Evolutionary conservation across 2,113 vertebrate genomes (phyloP).

Genomic region (Oreochromis aureus): DNA sequence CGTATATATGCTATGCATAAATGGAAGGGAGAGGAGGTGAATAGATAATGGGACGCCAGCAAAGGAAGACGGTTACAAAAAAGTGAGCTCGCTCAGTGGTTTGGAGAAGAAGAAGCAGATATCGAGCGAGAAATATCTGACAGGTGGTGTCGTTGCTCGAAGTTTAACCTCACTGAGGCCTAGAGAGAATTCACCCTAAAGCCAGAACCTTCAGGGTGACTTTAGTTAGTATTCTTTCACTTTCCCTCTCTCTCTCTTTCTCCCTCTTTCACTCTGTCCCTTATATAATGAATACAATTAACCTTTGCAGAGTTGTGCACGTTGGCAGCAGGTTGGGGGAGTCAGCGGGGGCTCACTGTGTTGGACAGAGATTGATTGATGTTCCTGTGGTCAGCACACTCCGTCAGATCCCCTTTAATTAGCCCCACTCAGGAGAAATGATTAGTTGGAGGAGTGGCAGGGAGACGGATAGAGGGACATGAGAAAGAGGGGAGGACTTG

Average conservation of each 20-base stretch:
- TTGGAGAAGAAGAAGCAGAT: neutral
- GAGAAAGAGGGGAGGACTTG: neutral
- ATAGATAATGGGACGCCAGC: neutral
- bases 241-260: neutral
- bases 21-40: conserved; percentile 1
- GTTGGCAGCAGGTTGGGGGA: conserved; percentile 46
- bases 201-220: conserved; percentile 55
- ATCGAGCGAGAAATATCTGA: conserved; percentile 3
- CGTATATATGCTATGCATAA: neutral
- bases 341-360: conserved; percentile 31
- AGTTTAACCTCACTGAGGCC: conserved; percentile 32
- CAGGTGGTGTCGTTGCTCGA: conserved; percentile 33
- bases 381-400: conserved; percentile 60
- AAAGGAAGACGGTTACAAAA: no score
- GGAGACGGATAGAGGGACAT: conserved; percentile 14
- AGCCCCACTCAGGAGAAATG: conserved; percentile 52
- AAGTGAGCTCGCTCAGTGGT: neutral
- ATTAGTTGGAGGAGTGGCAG: conserved; percentile 48
- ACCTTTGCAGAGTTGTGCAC: conserved; percentile 56
- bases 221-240: conserved; percentile 26
- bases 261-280: conserved; percentile 24
- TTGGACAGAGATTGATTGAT: conserved; percentile 70
- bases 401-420: conserved; percentile 62
- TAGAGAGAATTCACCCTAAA: conserved; percentile 20
- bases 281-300: conserved; percentile 72